Percentiles rank a stretch among this genome's conserved stretches.
These are phyloP conservation scores for Andrena hattorfiana DNA, from an alignment of 2,888 invertebrate genomes.

Conservation along the genomic window DNA sequence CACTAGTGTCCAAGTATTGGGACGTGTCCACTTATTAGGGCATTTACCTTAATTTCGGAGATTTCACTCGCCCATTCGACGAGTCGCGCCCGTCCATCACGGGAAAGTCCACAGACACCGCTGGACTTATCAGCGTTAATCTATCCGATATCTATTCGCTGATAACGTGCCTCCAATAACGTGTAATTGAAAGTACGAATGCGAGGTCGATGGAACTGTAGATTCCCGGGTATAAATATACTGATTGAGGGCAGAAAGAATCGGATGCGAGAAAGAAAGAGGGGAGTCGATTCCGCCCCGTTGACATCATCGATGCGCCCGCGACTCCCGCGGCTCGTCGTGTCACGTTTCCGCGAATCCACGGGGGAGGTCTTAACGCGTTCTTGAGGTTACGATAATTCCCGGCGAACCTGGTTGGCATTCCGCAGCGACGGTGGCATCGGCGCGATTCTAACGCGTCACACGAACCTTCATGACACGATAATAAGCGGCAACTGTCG, in stretches of 20 bases:
- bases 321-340: neutral
- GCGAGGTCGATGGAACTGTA: neutral
- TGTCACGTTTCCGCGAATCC: conserved; percentile 9
- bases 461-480: conserved; percentile 45
- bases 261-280: neutral
- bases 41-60: neutral
- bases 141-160: conserved; percentile 52
- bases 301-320: neutral
- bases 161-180: conserved; percentile 59
- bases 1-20: no score
- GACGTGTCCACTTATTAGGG: neutral
- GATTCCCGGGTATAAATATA: neutral
- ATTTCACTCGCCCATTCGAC: conserved; percentile 1
- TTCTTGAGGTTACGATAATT: conserved; percentile 39
- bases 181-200: conserved; percentile 26
- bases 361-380: neutral
- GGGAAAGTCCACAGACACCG: conserved; percentile 9
- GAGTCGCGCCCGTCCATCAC: conserved; percentile 6
- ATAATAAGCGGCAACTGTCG: conserved; percentile 63
- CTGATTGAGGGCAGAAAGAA: neutral
- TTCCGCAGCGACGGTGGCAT: conserved; percentile 30
- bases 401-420: conserved; percentile 25
- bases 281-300: neutral
- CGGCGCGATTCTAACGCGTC: conserved; percentile 32
- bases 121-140: conserved; percentile 53